Evolutionary conservation across 2,113 vertebrate species (phyloP), one percentile per base, ranked within the genome.

Genomic region (Cryptotis parvus): DNA sequence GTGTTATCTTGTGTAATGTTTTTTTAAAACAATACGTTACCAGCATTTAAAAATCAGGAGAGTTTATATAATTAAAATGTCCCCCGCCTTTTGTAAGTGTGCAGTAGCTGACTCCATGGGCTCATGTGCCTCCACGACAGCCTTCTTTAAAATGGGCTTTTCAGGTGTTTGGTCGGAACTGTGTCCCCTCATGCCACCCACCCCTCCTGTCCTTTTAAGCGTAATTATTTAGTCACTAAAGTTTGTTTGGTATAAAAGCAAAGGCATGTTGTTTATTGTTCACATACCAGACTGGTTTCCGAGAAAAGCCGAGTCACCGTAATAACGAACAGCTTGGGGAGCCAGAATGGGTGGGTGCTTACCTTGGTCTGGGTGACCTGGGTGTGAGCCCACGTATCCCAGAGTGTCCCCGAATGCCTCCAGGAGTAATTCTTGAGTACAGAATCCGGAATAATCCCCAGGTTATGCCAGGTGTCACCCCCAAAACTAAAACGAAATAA

Each of bases 11-110:
- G 74, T 58, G 43, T 35, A 43, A 66, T 90, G 52, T 74, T 85
- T 95, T 90, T 74, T 15, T 49, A 87, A 65, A 31, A 84, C 55
- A 76, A 80, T 86, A 79, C 76, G 6, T 89, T 84, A 27, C 52
- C 39, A 92, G 8, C 39, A 76, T 43, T 69, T 90, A 43, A 82
- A 92, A 92, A 74, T 69, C 27, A 88, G 45, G 41, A 68, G 49
- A 84, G 3, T 84, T 87, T 20, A 61, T 29, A 31, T 83, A 84
- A n/a, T n/a, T n/a, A 84, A 91, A 92, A 35, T 77, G 49, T 9
- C 31, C 33, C 15, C 33, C 61, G 45, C 14, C 8, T 80, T 84
- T 90, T 84, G 65, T 49, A 92, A 52, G 31, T 72, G 33, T 84
- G 33, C 12, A 84, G 3, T 81, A 8, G 68, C n/a, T 88, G 74